These are phyloP conservation scores for Thereva unica DNA, from an alignment of 2,888 invertebrate species.

Conservation along the genomic window DNA sequence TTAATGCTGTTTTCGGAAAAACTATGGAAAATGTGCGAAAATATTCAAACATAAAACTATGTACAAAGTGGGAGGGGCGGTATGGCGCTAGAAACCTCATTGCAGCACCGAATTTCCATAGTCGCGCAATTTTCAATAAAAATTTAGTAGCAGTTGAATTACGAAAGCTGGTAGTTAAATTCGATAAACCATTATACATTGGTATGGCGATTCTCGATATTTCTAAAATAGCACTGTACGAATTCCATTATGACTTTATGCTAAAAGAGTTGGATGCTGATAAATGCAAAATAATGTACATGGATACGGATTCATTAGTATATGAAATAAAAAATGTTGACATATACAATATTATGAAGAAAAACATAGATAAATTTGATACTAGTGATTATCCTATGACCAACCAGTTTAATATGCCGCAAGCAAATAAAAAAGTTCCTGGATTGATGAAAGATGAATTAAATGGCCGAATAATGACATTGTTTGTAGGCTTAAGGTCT, in stretches of 20 bases:
- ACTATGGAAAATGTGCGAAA: slow-evolving; percentile 43
- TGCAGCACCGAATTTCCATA: neutral
- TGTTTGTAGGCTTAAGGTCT: neutral
- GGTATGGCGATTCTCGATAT: slow-evolving; percentile 41
- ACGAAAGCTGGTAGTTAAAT: slow-evolving; percentile 23
- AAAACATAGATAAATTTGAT: neutral
- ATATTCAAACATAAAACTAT: slow-evolving; percentile 39
- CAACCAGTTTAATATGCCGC: neutral
- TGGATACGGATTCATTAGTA: slow-evolving; percentile 6
- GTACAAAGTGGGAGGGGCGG: slow-evolving; percentile 30
- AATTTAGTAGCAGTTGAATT: slow-evolving; percentile 43
- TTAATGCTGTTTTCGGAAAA: slow-evolving; percentile 44
- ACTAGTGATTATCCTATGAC: too few relatives aligned
- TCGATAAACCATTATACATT: slow-evolving; percentile 43
- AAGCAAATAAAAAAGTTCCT: neutral
- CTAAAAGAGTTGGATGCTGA: neutral
- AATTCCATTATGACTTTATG: slow-evolving; percentile 41
- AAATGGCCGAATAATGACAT: neutral
- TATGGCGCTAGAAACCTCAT: neutral
- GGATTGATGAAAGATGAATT: too few relatives aligned
- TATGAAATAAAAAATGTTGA: neutral
- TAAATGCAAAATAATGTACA: neutral
- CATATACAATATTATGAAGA: neutral
- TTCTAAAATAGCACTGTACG: slow-evolving; percentile 40
- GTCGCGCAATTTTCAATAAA: slow-evolving; percentile 37